Conservation (phyloP, 2,113 vertebrate genomes). For the Rhinolophus sinicus region DNA sequence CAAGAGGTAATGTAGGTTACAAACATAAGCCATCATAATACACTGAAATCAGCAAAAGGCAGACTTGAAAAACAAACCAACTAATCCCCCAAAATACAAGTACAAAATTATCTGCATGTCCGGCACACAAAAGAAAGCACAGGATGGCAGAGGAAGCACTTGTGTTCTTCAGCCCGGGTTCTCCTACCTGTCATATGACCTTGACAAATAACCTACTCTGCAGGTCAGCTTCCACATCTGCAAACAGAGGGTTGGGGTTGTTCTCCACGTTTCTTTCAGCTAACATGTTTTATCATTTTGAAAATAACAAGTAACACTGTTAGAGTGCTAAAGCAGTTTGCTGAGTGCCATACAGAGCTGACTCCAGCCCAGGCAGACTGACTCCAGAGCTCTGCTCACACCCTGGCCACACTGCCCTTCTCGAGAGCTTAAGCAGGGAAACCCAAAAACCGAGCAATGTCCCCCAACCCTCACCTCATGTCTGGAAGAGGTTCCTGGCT, state of each 20-base stretch:
- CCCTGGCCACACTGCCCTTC: neutral
- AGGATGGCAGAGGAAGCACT: neutral
- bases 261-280: neutral
- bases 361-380: neutral
- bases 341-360: neutral
- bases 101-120: neutral
- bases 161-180: neutral
- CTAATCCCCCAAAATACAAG: neutral
- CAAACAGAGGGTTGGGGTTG: neutral
- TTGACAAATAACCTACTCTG: neutral
- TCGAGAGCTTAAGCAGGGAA: neutral
- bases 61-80: neutral
- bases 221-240: neutral
- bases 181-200: neutral
- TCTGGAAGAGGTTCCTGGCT: constrained; percentile 61
- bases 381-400: neutral
- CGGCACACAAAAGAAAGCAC: neutral
- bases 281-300: neutral
- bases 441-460: neutral
- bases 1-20: neutral
- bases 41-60: neutral
- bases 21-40: neutral
- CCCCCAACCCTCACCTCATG: constrained; percentile 80
- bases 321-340: neutral
- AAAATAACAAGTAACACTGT: neutral